Conservation (phyloP, 1,140 invertebrate genomes). For the Leptopilina clavipes region DNA sequence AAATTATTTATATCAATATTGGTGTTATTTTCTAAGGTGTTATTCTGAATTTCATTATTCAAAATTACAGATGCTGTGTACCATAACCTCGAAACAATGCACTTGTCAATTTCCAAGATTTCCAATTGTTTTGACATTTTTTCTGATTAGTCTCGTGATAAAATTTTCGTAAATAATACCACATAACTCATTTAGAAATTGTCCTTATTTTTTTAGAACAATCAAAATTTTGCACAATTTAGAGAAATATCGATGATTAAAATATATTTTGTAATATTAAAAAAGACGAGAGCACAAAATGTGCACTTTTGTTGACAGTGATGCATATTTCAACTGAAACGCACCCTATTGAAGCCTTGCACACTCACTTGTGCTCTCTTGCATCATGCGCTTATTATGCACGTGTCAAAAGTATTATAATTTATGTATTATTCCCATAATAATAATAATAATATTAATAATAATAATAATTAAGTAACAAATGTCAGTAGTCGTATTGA, state of each 20-base stretch:
- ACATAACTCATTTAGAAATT: background rate
- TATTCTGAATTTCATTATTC: conserved; percentile 37
- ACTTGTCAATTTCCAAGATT: conserved; percentile 48
- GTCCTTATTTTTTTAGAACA: background rate
- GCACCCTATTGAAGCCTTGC: background rate
- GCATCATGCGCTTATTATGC: no score
- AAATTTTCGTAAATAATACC: background rate
- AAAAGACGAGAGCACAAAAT: background rate
- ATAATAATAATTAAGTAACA: no score
- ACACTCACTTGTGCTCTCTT: background rate
- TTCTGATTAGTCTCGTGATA: background rate
- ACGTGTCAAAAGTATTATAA: no score
- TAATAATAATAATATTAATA: no score
- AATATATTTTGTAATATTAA: background rate
- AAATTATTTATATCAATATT: conserved; percentile 36
- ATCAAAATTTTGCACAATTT: background rate
- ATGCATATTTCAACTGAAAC: background rate
- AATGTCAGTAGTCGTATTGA: no score
- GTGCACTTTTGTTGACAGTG: background rate
- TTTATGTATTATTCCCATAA: no score
- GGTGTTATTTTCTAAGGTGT: conserved; percentile 35
- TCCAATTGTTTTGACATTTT: conserved; percentile 32
- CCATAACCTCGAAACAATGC: conserved; percentile 54
- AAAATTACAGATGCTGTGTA: conserved; percentile 51
- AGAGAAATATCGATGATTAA: background rate